These are phyloP conservation scores for Valencia hispanica DNA, from an alignment of 2,797 vertebrate species.

Conservation along the genomic window DNA sequence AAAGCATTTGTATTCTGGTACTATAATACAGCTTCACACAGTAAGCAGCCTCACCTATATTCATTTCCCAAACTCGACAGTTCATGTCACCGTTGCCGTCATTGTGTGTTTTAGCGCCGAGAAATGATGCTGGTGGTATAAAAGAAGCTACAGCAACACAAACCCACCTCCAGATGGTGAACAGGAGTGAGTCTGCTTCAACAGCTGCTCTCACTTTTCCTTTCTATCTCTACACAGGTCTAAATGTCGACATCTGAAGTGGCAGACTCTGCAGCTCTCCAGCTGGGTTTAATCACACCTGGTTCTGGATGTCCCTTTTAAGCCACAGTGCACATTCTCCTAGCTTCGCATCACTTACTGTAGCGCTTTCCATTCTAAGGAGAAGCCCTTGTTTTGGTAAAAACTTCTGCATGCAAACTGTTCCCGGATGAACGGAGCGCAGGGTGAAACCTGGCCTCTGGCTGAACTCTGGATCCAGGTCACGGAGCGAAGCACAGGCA, in stretches of 20 bases:
- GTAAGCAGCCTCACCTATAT: too few species aligned
- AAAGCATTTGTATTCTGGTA: too few species aligned
- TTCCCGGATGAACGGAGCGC: slow-evolving; percentile 41
- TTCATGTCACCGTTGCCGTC: neutral
- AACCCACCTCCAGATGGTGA: neutral
- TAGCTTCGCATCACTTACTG: neutral
- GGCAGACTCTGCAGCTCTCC: neutral
- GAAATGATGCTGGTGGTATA: neutral
- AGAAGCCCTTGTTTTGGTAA: neutral
- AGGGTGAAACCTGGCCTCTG: slow-evolving; percentile 48
- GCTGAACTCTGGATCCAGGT: slow-evolving; percentile 67
- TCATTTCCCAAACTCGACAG: too few species aligned
- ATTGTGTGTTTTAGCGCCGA: neutral
- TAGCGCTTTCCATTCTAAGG: neutral
- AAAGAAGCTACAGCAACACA: neutral
- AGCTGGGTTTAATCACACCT: neutral
- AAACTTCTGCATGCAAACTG: slow-evolving; percentile 17
- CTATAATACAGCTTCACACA: too few species aligned
- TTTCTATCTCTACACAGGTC: neutral
- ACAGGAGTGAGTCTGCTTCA: neutral
- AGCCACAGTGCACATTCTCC: neutral
- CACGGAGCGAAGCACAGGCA: slow-evolving; percentile 27
- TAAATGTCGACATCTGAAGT: neutral
- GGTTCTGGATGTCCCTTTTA: neutral
- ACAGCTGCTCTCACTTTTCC: slow-evolving; percentile 1